Percentiles rank a stretch among this genome's conserved stretches.
Conservation (phyloP, 2,888 invertebrate genomes). For the Lottia scabra region DNA sequence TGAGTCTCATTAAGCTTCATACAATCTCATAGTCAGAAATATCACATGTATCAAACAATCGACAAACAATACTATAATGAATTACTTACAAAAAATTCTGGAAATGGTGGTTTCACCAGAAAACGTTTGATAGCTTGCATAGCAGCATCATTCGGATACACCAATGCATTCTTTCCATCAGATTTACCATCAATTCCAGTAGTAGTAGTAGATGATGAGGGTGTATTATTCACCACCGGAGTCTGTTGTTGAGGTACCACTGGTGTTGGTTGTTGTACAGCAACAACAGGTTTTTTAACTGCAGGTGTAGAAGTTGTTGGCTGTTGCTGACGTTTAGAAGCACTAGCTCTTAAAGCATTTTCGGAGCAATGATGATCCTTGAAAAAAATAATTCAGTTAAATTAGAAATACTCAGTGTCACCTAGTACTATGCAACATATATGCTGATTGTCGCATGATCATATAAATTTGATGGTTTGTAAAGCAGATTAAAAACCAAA, state of each 20-base stretch:
- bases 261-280: slow-evolving; percentile 5
- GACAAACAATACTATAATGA: too few species aligned
- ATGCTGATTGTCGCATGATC: too few species aligned
- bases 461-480: too few species aligned
- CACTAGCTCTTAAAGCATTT: slow-evolving; percentile 78
- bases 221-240: slow-evolving; percentile 28
- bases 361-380: slow-evolving; percentile 90
- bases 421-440: not conserved
- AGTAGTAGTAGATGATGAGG: slow-evolving; percentile 41
- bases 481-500: too few species aligned
- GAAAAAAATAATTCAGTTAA: slow-evolving; percentile 26
- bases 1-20: too few species aligned
- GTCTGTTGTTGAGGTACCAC: slow-evolving; percentile 68
- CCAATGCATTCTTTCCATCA: slow-evolving; percentile 75
- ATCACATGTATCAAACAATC: too few species aligned
- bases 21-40: too few species aligned
- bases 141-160: slow-evolving; percentile 95
- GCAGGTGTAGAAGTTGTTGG: slow-evolving; percentile 64
- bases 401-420: not conserved
- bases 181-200: slow-evolving; percentile 16
- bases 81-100: slow-evolving; percentile 63
- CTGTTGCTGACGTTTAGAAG: slow-evolving; percentile 75
- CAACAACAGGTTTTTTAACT: slow-evolving; percentile 4
- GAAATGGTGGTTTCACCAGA: slow-evolving; percentile 74
- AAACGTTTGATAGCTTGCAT: slow-evolving; percentile 96